Conservation (phyloP, 2,888 invertebrate genomes). For the Agrotis ipsilon region DNA sequence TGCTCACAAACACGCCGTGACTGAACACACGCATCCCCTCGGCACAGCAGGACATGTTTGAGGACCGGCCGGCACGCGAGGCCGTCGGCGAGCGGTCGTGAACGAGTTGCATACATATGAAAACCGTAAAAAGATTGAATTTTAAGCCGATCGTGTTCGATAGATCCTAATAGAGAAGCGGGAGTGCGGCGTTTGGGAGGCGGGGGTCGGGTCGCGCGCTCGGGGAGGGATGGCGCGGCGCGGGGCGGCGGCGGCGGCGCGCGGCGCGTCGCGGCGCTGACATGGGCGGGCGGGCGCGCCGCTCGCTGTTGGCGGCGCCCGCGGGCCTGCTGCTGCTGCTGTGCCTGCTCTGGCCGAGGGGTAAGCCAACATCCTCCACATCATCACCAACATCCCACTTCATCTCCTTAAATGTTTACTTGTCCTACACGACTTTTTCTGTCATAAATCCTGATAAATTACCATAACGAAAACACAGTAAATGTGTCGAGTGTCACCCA, state of each 20-base stretch:
- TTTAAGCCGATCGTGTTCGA: constrained; percentile 84
- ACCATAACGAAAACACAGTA: constrained; percentile 31
- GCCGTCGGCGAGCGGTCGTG: constrained; percentile 88
- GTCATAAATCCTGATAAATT: constrained; percentile 13
- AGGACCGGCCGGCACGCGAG: constrained; percentile 86
- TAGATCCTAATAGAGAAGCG: constrained; percentile 83
- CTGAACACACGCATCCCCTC: constrained; percentile 81
- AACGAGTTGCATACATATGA: constrained; percentile 84
- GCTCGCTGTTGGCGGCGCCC: constrained; percentile 90
- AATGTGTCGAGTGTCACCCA: neutral
- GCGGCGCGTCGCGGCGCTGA: constrained; percentile 89
- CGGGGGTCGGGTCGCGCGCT: constrained; percentile 73
- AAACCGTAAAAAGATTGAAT: constrained; percentile 84
- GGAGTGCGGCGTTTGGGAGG: constrained; percentile 82
- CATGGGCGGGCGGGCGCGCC: constrained; percentile 90
- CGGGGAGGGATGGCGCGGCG: constrained; percentile 83
- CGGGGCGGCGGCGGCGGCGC: constrained; percentile 85
- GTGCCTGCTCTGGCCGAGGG: constrained; percentile 89
- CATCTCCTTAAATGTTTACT: neutral
- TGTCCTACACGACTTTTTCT: neutral
- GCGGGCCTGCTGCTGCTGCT: constrained; percentile 90
- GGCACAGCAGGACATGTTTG: constrained; percentile 86
- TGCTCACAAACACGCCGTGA: constrained; percentile 89
- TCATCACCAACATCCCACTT: neutral
- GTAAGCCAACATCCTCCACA: constrained; percentile 72